Base-by-base conservation (phyloP, 2,113 vertebrate genomes). In the Silurus asotus region DNA sequence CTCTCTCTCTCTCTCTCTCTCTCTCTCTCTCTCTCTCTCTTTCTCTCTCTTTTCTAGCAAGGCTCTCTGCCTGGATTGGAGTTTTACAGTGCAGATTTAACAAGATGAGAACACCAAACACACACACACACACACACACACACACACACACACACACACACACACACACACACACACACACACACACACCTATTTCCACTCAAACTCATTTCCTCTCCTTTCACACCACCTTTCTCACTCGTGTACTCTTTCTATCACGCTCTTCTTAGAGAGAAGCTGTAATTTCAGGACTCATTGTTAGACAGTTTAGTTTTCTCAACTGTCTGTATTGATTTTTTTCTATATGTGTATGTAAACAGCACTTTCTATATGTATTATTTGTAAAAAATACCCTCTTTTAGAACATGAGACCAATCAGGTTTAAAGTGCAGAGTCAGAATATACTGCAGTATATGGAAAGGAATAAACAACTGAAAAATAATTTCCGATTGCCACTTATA, bases 371-470 rank as follows among this genome's bases (percentile, higher is more conserved):
- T 70, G 20, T 37, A 37, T 37, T 37, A 2, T 37, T 37, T 37
- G 37, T 37, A 37, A 37, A 37, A 67, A 51, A 58, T 8, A n/a
- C 5, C 13, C 58, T 69, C 83, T 87, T 65, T 79, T 58, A 72
- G 55, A 58, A 74, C 85, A 90, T 92, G 88, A 90, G 90, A 82
- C 83, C 89, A 91, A 81, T 91, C 88, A 88, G 90, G 90, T 90
- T 90, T 89, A 80, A 49, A 51, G 4, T 65, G 59, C 14, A 81
- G 88, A 75, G 79, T 65, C 85, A 89, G 87, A 75, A 75, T 84
- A 70, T 82, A 75, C 82, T n/a, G 37, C 37, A 37, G 37, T 37
- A 69, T 51, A 55, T 76, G 82, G 49, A 89, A 87, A 77, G 55
- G 37, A 76, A 79, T 76, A 86, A 80, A 89, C 86, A 37, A 37